Evolutionary conservation across 2,113 vertebrate species (phyloP).

Genomic region (Sula dactylatra): DNA sequence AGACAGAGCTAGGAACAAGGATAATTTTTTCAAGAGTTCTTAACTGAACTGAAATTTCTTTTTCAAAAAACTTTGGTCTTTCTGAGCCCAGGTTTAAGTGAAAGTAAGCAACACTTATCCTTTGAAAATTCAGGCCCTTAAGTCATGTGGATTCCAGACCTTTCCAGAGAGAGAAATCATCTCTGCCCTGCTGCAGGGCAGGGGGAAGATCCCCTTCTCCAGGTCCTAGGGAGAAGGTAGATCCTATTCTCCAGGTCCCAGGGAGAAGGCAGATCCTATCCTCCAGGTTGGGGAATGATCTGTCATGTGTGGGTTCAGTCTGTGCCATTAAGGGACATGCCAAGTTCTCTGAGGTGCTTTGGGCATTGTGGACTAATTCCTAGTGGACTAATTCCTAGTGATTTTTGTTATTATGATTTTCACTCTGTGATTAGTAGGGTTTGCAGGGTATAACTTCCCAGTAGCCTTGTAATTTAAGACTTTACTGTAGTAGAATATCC

Average conservation of each 20-base stretch:
- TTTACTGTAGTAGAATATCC: background rate
- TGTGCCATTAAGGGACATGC: background rate
- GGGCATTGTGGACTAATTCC: background rate
- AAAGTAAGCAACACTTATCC: background rate
- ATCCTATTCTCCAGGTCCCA: background rate
- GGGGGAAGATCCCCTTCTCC: background rate
- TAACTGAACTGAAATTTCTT: background rate
- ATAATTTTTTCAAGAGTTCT: background rate
- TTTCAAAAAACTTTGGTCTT: background rate
- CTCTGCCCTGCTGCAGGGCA: background rate
- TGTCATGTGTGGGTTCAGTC: background rate
- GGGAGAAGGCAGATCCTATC: background rate
- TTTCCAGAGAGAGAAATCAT: background rate
- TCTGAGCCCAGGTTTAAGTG: background rate
- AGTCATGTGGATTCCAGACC: background rate
- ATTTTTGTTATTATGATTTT: background rate
- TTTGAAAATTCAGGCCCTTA: background rate
- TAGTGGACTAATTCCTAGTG: background rate
- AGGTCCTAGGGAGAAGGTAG: background rate
- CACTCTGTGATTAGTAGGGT: background rate
- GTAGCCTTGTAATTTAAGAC: background rate
- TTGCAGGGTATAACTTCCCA: background rate
- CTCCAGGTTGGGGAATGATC: background rate
- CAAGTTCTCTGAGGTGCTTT: background rate
- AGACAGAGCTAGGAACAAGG: background rate